Base-by-base conservation (phyloP, 2,888 invertebrate species). In the Hydrotaea diabolus region DNA sequence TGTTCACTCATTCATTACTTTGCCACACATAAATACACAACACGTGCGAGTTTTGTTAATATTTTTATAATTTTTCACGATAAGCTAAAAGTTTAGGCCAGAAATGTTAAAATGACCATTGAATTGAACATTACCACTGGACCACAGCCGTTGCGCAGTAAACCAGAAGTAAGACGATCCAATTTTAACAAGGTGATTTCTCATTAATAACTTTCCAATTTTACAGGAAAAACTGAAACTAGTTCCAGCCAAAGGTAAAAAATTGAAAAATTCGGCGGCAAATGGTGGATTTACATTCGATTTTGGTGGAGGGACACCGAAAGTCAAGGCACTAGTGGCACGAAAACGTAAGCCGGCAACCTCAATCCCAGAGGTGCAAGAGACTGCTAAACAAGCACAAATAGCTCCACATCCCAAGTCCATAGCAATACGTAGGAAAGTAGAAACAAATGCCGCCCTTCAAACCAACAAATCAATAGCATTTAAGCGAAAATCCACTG, bases 301-400 rank as follows among this genome's bases (percentile, higher is more conserved):
- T 75, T 90, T 91, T 69, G 89, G 88, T 0, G 88, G 87, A 21
- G 86, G 86, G 9, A 84, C 88, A 49, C 89, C 89, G 2, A 91
- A 90, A 66, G 87, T 90, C 0, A 92, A 92, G 85, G 92, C 93
- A 0, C 66, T 92, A 62, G 92, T 91, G 2, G 89, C 91, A 9
- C 88, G 91, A 21, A 90, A 88, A 64, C 87, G 91, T 3, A 86
- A 85, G 0, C 46, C 79, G 23, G 64, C 77, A 8, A 59, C 2
- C 21, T 11, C 74, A 0, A 31, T n/a, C n/a, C n/a, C 49, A 59
- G 26, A 19, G 13, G 59, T 26, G 15, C 19, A 9, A n/a, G n/a
- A n/a, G n/a, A n/a, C n/a, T n/a, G 26, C 5, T n/a, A 55, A 75
- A 26, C 62, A 19, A 62, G n/a, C 53, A 9, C 17, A 13, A 46